Percentiles rank a stretch among this genome's conserved stretches.
These are phyloP conservation scores for Megalurothrips usitatus DNA, from an alignment of 2,888 invertebrate genomes.

Conservation along the genomic window DNA sequence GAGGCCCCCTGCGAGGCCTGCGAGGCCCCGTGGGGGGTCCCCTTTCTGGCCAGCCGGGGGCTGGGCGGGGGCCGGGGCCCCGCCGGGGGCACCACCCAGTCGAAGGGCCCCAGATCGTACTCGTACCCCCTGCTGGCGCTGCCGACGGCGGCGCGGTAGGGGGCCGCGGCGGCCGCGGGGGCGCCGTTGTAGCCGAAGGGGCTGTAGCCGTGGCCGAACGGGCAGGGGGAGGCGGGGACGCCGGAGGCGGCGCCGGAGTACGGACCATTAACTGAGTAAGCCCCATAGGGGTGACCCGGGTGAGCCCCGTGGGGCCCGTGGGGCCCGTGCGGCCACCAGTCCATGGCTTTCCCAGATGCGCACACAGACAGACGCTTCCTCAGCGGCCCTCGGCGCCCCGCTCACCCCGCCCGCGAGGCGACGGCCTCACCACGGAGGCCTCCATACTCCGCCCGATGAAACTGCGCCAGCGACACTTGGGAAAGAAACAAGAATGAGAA, in stretches of 20 bases:
- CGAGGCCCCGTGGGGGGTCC: neutral
- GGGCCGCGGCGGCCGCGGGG: neutral
- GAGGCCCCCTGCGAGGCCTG: neutral
- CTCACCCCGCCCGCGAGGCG: too few relatives aligned
- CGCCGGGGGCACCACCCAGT: neutral
- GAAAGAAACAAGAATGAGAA: too few relatives aligned
- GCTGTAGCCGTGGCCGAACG: constrained; percentile 10
- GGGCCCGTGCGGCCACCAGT: neutral
- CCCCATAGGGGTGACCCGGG: neutral
- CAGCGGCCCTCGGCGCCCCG: too few relatives aligned
- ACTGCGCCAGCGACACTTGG: too few relatives aligned
- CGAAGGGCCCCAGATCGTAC: neutral
- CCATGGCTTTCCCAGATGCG: neutral
- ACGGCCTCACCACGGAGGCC: too few relatives aligned
- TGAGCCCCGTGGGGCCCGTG: neutral
- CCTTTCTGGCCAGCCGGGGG: neutral
- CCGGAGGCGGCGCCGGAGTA: neutral
- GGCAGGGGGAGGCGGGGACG: neutral
- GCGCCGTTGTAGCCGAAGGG: neutral
- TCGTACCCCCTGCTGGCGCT: constrained; percentile 1
- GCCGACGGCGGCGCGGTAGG: neutral
- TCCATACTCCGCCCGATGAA: too few relatives aligned
- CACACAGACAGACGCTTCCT: too few relatives aligned
- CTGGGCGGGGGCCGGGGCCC: neutral
- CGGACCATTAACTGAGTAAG: neutral